A percentile compares a stretch with the other conserved stretches of the same genome.
Conservation (phyloP, 2,888 invertebrate genomes). For the Polyommatus iphigenia region DNA sequence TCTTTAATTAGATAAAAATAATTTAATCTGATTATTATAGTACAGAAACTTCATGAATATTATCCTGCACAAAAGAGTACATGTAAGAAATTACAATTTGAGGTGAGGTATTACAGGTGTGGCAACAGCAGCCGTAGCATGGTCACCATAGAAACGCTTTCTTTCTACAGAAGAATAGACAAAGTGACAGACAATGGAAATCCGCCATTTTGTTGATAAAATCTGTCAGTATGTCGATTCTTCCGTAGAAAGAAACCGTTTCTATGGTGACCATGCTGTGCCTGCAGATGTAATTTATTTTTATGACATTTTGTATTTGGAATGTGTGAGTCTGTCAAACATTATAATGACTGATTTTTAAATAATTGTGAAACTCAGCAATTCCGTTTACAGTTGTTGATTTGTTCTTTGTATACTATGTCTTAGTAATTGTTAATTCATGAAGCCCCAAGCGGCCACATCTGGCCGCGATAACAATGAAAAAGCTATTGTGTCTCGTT, state of each 20-base stretch:
- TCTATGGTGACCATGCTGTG: no score
- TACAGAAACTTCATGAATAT: background rate
- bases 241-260: no score
- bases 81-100: background rate
- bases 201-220: no score
- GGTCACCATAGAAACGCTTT: no score
- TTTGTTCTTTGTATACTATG: slow-evolving; percentile 5
- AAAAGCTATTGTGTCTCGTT: no score
- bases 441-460: no score
- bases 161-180: no score
- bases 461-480: no score
- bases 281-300: background rate
- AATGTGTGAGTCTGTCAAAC: background rate
- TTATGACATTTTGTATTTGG: background rate
- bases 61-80: background rate
- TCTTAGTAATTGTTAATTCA: background rate
- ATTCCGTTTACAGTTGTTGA: background rate
- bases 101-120: background rate
- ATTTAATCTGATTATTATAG: background rate
- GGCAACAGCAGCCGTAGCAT: no score
- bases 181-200: no score
- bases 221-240: no score
- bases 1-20: slow-evolving; percentile 41
- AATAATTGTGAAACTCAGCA: background rate
- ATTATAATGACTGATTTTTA: background rate